These are phyloP conservation scores for Hydractinia echinata DNA, from an alignment of 30 jellyfish, hydroid and myxozoan genomes.

Conservation along the genomic window DNA sequence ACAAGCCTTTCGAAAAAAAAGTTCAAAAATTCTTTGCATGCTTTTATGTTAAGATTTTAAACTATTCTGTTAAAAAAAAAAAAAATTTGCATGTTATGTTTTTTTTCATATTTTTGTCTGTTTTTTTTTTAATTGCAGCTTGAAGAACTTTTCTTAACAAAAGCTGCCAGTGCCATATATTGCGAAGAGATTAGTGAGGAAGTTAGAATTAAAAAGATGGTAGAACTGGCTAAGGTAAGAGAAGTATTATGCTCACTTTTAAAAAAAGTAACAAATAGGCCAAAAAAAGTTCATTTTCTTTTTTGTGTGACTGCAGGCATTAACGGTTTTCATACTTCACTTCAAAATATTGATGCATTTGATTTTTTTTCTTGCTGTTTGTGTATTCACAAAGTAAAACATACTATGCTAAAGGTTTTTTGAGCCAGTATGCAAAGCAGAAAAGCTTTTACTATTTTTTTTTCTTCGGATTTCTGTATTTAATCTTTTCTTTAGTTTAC, in stretches of 20 bases:
- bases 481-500: too few relatives aligned
- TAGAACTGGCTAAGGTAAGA: constrained; percentile 42
- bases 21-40: too few relatives aligned
- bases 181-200: constrained; percentile 30
- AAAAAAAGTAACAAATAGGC: too few relatives aligned
- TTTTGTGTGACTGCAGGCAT: too few relatives aligned
- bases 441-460: too few relatives aligned
- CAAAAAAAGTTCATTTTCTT: not conserved
- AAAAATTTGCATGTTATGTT: not conserved
- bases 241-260: constrained; percentile 16
- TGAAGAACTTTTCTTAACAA: constrained; percentile 47
- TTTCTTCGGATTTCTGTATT: too few relatives aligned
- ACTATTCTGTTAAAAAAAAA: too few relatives aligned
- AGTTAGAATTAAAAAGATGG: constrained; percentile 30
- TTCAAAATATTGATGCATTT: not conserved
- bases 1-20: too few relatives aligned
- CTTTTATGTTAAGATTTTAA: too few relatives aligned
- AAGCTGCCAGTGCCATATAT: constrained; percentile 43
- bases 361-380: not conserved
- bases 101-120: not conserved
- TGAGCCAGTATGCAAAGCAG: too few relatives aligned
- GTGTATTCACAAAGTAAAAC: not conserved
- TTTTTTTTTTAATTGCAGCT: constrained; percentile 36
- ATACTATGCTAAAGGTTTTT: too few relatives aligned
- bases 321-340: not conserved